These are phyloP conservation scores for Euphonia xanthogaster DNA, from an alignment of 2,797 vertebrate genomes.

Conservation along the genomic window DNA sequence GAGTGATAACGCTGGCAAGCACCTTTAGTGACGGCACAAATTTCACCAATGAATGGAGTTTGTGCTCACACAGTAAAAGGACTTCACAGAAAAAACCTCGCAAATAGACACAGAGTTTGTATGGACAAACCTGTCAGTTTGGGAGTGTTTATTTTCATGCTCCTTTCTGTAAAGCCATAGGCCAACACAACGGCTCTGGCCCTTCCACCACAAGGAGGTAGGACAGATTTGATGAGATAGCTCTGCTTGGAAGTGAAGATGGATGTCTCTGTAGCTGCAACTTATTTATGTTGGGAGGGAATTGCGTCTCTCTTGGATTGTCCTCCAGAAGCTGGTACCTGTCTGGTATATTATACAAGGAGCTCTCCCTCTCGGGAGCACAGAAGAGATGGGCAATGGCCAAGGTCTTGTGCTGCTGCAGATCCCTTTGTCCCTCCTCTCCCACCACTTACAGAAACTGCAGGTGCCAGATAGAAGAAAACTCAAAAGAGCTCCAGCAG, in stretches of 20 bases:
- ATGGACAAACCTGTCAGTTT: neutral
- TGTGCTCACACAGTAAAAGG: neutral
- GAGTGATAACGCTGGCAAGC: rapidly evolving
- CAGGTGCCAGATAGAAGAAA: neutral
- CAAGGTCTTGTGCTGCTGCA: neutral
- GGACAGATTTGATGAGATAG: neutral
- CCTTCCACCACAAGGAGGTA: neutral
- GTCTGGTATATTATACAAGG: neutral
- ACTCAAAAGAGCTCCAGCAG: neutral
- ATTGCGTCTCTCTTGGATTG: neutral
- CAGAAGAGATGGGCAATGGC: rapidly evolving
- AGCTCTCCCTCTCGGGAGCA: neutral
- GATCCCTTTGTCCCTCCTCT: neutral
- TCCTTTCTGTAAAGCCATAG: neutral
- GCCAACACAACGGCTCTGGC: neutral
- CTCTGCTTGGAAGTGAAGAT: neutral
- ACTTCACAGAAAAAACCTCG: neutral
- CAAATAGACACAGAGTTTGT: neutral
- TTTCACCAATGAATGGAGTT: neutral
- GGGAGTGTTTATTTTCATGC: neutral
- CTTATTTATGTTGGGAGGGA: neutral
- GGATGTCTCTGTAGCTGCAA: neutral
- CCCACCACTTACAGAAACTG: neutral
- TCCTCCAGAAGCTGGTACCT: neutral
- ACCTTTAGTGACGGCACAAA: neutral